These are phyloP conservation scores for Bombus polaris DNA, from an alignment of 1,140 invertebrate species.

Conservation along the genomic window DNA sequence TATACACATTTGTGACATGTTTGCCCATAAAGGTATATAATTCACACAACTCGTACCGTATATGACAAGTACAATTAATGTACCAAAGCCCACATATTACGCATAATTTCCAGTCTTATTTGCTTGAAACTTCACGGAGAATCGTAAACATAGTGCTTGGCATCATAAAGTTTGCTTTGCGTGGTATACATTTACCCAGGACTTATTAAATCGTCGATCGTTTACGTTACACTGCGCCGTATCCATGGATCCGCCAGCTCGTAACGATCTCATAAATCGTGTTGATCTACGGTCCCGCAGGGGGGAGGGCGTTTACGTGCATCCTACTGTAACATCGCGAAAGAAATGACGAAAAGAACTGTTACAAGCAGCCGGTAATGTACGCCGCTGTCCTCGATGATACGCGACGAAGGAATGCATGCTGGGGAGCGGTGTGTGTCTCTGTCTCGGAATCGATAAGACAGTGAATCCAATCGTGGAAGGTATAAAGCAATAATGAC, in stretches of 20 bases:
- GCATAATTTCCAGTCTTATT: slow-evolving; percentile 3
- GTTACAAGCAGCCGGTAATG: neutral
- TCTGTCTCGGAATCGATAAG: neutral
- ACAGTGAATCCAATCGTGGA: neutral
- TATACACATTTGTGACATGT: too few relatives aligned
- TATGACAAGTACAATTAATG: neutral
- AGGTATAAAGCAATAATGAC: slow-evolving; percentile 31
- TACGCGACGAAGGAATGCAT: slow-evolving; percentile 16
- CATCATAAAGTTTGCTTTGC: neutral
- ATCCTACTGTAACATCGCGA: slow-evolving; percentile 13
- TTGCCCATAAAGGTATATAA: too few relatives aligned
- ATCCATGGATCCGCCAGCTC: neutral
- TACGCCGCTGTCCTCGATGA: neutral
- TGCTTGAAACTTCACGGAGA: neutral
- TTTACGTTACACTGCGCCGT: neutral
- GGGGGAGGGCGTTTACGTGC: slow-evolving; percentile 13
- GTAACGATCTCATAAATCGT: slow-evolving; percentile 29
- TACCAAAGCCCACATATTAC: neutral
- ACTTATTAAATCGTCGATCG: slow-evolving; percentile 30
- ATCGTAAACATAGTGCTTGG: neutral
- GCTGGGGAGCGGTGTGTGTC: neutral
- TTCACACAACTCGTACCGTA: too few relatives aligned
- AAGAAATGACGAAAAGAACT: neutral
- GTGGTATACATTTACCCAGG: neutral
- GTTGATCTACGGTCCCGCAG: neutral